Percentiles rank a stretch among this genome's conserved stretches.
phyloP scores from a whole-genome alignment of 2,797 vertebrate genomes.

The Pseudopleuronectes americanus region DNA sequence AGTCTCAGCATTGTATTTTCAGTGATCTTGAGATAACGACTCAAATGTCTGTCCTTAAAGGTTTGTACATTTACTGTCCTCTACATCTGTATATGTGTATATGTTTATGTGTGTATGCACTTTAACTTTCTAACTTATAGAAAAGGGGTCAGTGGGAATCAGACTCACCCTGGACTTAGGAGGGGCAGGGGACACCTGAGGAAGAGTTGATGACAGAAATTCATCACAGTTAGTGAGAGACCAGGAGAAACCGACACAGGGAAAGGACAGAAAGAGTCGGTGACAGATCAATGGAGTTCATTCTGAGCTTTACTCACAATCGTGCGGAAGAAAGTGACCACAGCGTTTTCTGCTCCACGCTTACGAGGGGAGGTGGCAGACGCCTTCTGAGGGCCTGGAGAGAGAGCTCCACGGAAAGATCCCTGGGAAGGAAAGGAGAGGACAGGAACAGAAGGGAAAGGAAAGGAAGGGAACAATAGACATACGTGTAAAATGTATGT shows the following conservation, averaged over 20 bases:
- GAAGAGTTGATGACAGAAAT: slow-evolving; percentile 61
- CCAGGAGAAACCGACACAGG: slow-evolving; percentile 25
- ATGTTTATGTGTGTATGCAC: too few relatives aligned
- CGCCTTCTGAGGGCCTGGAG: slow-evolving; percentile 90
- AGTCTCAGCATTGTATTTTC: too few relatives aligned
- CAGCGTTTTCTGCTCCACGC: slow-evolving; percentile 91
- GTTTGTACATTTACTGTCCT: too few relatives aligned
- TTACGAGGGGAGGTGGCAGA: slow-evolving; percentile 89
- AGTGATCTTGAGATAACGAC: too few relatives aligned
- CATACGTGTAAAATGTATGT: not conserved
- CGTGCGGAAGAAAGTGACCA: slow-evolving; percentile 97
- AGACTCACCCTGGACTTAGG: slow-evolving; percentile 95
- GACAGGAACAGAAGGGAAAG: not conserved
- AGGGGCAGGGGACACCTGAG: slow-evolving; percentile 94
- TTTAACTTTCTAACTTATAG: too few relatives aligned
- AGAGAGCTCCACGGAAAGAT: slow-evolving; percentile 85
- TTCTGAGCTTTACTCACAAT: slow-evolving; percentile 88
- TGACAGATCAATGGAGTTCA: not conserved
- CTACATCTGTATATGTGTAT: too few relatives aligned
- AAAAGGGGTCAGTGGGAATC: not conserved
- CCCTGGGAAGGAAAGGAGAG: slow-evolving; percentile 64
- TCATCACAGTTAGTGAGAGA: slow-evolving; percentile 21
- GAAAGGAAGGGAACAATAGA: not conserved
- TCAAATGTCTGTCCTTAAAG: too few relatives aligned
- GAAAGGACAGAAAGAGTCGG: not conserved